Base-by-base conservation (phyloP, 2,797 vertebrate genomes). In the Onychomys torridus region DNA sequence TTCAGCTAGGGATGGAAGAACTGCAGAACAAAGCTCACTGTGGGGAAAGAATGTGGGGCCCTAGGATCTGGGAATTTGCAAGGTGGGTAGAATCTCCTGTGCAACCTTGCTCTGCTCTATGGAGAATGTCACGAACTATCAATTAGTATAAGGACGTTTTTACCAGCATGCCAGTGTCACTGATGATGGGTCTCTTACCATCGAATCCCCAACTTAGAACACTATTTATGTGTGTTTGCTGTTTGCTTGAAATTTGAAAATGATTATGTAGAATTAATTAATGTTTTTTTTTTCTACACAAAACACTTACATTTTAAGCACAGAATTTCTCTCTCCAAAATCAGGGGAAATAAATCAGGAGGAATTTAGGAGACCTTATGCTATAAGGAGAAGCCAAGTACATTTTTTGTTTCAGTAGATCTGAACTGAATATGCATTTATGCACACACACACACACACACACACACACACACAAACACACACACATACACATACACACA, bases 31-130 rank as follows among this genome's bases (percentile, higher is more conserved):
- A 11, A 71, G 34, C 10, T 13, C 14, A n/a, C 23, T 25, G 0
- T 29, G 2, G 37, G 23, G 52, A 4, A 11, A n/a, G 46, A 9
- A 0, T 5, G 1, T 4, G 1, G 6, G 13, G 6, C 14, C 7
- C 29, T 5, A 9, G n/a, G 2, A n/a, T 13, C 16, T 49, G 17
- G 34, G 69, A 2, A 23, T 0, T 25, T 29, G 40, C 34, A 2
- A 37, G 13, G n/a, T 40, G 34, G 21, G 63, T 25, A 0, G 0
- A 6, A 2, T 14, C 8, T 73, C 46, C 7, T 1, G 0, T 10
- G 3, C 2, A 63, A 5, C 5, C 2, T 12, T 0, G 1, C 1
- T 4, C 9, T 25, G 0, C 40, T 27, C 16, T 25, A 6, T 4
- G 23, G 13, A 57, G 52, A 0, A 71, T 0, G 10, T 19, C 40